A percentile compares a stretch with the other conserved stretches of the same genome.
phyloP scores from a whole-genome alignment of 2,888 invertebrate species.

The Clistopyga incitator region DNA sequence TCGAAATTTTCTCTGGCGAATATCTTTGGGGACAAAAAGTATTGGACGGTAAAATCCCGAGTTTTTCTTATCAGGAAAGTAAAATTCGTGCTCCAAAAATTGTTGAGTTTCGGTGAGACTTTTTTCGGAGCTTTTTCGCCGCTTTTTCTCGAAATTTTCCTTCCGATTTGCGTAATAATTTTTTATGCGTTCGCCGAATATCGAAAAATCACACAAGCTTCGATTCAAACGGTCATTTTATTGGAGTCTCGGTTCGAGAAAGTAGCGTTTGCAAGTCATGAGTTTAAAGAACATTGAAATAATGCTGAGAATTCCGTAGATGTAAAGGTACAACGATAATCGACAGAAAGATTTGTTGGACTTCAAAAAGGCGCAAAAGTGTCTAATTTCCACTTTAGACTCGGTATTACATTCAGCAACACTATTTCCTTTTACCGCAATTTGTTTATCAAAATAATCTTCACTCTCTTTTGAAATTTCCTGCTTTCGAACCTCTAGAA shows the following conservation, averaged over 20 bases:
- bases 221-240: slow-evolving; percentile 7
- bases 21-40: slow-evolving; percentile 51
- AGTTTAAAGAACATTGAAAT: slow-evolving; percentile 72
- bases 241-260: slow-evolving; percentile 48
- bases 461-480: not conserved
- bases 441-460: too few relatives aligned
- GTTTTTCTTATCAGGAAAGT: slow-evolving; percentile 26
- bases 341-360: slow-evolving; percentile 74
- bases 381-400: slow-evolving; percentile 34
- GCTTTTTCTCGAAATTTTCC: slow-evolving; percentile 21
- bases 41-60: slow-evolving; percentile 62
- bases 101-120: slow-evolving; percentile 11
- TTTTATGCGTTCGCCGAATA: slow-evolving; percentile 68
- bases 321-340: slow-evolving; percentile 76
- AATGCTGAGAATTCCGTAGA: slow-evolving; percentile 76
- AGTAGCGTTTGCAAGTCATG: slow-evolving; percentile 64
- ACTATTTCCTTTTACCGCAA: not conserved
- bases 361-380: slow-evolving; percentile 69
- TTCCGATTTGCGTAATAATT: slow-evolving; percentile 67
- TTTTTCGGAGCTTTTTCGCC: slow-evolving; percentile 24
- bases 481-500: not conserved
- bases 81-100: slow-evolving; percentile 15
- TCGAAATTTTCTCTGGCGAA: slow-evolving; percentile 11
- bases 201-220: not conserved
- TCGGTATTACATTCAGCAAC: not conserved